Conservation (phyloP, 2,113 vertebrate genomes). For the Clupea harengus region DNA sequence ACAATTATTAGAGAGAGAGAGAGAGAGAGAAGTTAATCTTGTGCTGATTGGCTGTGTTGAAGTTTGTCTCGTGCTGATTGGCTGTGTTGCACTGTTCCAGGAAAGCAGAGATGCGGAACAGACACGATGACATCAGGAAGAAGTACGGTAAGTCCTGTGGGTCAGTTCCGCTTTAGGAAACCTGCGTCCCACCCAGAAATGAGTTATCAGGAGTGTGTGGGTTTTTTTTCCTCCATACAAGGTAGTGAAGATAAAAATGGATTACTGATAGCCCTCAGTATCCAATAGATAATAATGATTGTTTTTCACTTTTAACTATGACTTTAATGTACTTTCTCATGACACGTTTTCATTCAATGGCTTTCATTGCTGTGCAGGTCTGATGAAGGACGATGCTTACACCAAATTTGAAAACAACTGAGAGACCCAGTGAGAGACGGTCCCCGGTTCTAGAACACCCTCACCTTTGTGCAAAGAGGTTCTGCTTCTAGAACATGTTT, state of each 20-base stretch:
- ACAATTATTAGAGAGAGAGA: neutral
- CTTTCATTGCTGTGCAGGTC: constrained; percentile 34
- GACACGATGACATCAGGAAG: constrained; percentile 90
- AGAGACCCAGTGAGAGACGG: neutral
- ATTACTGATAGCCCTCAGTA: neutral
- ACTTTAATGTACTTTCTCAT: constrained; percentile 63
- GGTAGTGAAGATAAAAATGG: neutral
- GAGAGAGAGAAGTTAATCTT: neutral
- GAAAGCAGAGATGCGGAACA: constrained; percentile 86
- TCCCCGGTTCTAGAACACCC: neutral
- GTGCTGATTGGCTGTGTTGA: neutral
- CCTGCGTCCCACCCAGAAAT: neutral
- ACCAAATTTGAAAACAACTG: constrained; percentile 46
- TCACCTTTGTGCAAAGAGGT: neutral
- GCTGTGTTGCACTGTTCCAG: constrained; percentile 57
- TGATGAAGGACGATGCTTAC: constrained; percentile 40
- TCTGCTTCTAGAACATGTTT: neutral
- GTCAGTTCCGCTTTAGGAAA: neutral
- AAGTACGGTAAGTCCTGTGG: constrained; percentile 83
- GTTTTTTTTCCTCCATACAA: neutral
- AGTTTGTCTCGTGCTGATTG: neutral
- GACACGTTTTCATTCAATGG: neutral
- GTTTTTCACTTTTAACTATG: neutral
- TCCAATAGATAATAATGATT: neutral
- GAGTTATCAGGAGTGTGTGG: neutral